A percentile compares a stretch with the other conserved stretches of the same genome.
Conservation (phyloP, 37 sponge, comb jelly and placozoan species). For the Aplysina aerophoba region DNA sequence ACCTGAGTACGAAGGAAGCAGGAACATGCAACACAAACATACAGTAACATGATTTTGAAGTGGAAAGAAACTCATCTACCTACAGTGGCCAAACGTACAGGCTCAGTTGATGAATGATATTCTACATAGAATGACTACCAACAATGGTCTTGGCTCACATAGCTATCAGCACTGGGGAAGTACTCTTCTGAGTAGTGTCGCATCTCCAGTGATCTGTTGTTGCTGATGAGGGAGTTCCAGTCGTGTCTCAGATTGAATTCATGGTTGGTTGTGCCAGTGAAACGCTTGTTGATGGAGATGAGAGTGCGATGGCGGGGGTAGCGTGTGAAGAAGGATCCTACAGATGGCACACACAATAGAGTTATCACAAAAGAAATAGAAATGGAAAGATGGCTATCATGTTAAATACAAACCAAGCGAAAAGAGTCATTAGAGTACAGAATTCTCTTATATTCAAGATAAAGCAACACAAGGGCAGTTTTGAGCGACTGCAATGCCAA, state of each 20-base stretch:
- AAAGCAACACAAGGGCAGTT: background rate
- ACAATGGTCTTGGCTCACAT: slow-evolving; percentile 12
- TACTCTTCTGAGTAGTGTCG: slow-evolving; percentile 60
- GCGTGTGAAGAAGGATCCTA: slow-evolving; percentile 61
- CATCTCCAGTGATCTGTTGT: slow-evolving; percentile 56
- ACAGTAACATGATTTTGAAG: too few species aligned
- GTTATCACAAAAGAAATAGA: background rate
- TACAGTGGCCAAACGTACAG: too few species aligned
- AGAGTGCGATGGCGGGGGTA: slow-evolving; percentile 72
- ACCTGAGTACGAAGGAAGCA: slow-evolving; percentile 22
- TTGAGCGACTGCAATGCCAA: background rate
- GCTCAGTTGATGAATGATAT: background rate
- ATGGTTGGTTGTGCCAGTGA: slow-evolving; percentile 62
- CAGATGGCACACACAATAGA: background rate
- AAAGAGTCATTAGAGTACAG: background rate
- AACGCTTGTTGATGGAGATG: slow-evolving; percentile 75
- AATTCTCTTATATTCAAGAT: background rate
- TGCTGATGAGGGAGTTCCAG: slow-evolving; percentile 73
- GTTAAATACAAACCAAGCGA: background rate
- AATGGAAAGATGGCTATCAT: background rate
- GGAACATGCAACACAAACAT: background rate
- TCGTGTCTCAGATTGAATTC: slow-evolving; percentile 78
- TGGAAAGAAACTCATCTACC: too few species aligned
- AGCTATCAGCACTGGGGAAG: slow-evolving; percentile 65
- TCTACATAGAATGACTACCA: background rate